These are phyloP conservation scores for Trichopoda pennipes DNA, from an alignment of 2,888 invertebrate species.

Conservation along the genomic window DNA sequence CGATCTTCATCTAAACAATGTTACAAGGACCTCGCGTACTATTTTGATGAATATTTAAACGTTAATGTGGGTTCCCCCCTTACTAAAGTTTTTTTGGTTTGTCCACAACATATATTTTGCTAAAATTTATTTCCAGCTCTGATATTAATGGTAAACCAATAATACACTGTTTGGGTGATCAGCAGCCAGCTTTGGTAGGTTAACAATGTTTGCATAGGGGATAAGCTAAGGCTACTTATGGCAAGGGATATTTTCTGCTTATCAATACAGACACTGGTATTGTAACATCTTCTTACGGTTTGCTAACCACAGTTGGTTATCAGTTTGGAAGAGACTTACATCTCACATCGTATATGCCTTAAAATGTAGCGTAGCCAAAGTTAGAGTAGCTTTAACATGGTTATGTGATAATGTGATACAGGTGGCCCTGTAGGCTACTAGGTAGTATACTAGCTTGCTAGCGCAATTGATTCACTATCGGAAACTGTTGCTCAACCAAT, in stretches of 20 bases:
- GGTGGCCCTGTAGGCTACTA: no score
- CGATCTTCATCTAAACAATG: conserved; percentile 95
- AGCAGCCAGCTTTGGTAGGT: conserved; percentile 96
- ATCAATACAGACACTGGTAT: conserved; percentile 93
- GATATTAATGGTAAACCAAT: conserved; percentile 89
- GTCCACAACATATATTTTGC: conserved; percentile 90
- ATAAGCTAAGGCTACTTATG: conserved; percentile 97
- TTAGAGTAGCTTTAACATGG: conserved; percentile 94
- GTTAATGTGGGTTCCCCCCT: conserved; percentile 92
- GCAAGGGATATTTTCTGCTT: conserved; percentile 97
- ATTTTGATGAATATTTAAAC: conserved; percentile 97
- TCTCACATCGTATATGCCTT: conserved; percentile 93
- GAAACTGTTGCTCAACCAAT: no score
- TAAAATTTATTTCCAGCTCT: conserved; percentile 94
- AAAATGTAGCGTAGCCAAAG: conserved; percentile 94
- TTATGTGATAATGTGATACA: conserved; percentile 94
- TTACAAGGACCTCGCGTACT: conserved; percentile 97
- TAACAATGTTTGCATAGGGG: conserved; percentile 95
- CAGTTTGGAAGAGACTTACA: conserved; percentile 90
- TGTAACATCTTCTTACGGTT: conserved; percentile 91
- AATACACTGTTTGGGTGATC: conserved; percentile 96
- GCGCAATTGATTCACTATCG: no score
- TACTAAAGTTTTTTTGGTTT: conserved; percentile 93
- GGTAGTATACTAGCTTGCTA: no score
- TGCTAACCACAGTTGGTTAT: conserved; percentile 97